Percentiles rank a stretch among this genome's conserved stretches.
phyloP scores from a whole-genome alignment of 2,113 vertebrate genomes.

The Diadophis punctatus region DNA sequence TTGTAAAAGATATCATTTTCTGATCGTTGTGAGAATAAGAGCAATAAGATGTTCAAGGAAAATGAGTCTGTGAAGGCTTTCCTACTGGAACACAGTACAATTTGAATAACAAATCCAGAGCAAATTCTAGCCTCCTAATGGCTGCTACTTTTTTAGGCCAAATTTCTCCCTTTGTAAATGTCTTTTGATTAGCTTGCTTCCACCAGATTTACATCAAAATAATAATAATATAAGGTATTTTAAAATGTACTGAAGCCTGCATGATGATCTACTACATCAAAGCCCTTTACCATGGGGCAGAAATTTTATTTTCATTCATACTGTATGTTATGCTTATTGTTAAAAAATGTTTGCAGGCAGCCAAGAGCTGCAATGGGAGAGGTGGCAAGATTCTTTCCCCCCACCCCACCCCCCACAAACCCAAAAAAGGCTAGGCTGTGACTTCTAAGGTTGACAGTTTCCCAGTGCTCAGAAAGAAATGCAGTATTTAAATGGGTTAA shows the following conservation, averaged over 20 bases:
- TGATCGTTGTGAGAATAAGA: background rate
- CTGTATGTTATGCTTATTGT: background rate
- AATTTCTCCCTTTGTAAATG: constrained; percentile 22
- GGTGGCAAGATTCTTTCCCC: background rate
- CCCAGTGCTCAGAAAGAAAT: background rate
- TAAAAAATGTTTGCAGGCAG: background rate
- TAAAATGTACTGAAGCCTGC: background rate
- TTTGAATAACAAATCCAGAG: constrained; percentile 47
- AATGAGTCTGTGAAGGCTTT: background rate
- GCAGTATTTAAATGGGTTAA: background rate
- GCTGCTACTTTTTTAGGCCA: constrained; percentile 7
- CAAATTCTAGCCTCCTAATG: constrained; percentile 18
- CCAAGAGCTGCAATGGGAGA: background rate
- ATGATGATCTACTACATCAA: background rate
- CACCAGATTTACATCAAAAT: background rate
- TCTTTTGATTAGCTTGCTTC: background rate
- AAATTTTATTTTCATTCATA: background rate
- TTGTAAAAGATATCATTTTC: background rate
- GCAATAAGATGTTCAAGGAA: constrained; percentile 7
- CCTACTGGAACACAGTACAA: background rate
- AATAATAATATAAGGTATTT: background rate
- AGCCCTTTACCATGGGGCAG: background rate
- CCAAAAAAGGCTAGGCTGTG: background rate
- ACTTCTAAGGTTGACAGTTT: background rate
- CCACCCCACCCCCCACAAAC: too few species aligned